Evolutionary conservation across 2,113 vertebrate species (phyloP).

Genomic region (Cynopterus brachyotis): DNA sequence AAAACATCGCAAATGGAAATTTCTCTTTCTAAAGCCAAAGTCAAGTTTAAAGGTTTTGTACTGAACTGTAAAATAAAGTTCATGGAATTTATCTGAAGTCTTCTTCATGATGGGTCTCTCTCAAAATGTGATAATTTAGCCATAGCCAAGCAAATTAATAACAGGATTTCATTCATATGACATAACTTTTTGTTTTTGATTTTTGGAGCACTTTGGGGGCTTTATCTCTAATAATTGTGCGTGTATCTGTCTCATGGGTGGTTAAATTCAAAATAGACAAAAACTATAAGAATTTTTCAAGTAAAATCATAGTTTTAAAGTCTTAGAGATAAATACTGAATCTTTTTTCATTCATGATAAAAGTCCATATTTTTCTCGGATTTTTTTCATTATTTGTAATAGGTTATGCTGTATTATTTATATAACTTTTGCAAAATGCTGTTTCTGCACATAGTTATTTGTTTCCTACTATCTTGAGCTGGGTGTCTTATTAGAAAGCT

Average conservation of each 20-base stretch:
- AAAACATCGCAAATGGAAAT: slow-evolving; percentile 28
- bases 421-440: background rate
- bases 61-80: background rate
- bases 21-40: slow-evolving; percentile 14
- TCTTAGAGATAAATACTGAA: slow-evolving; percentile 10
- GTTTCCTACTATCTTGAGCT: background rate
- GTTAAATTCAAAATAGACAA: background rate
- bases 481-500: background rate
- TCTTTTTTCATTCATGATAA: background rate
- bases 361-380: background rate
- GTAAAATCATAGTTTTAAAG: background rate
- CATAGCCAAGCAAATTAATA: slow-evolving; percentile 17
- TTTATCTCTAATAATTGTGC: background rate
- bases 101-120: background rate
- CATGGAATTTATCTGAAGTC: slow-evolving; percentile 15
- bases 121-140: background rate
- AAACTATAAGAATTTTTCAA: background rate
- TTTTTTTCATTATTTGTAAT: background rate
- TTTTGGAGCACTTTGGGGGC: background rate
- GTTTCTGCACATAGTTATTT: background rate
- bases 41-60: background rate
- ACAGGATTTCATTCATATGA: background rate
- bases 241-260: background rate
- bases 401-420: background rate
- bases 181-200: background rate